Base-by-base conservation (phyloP, 2,888 invertebrate species). In the Acleris laterana region DNA sequence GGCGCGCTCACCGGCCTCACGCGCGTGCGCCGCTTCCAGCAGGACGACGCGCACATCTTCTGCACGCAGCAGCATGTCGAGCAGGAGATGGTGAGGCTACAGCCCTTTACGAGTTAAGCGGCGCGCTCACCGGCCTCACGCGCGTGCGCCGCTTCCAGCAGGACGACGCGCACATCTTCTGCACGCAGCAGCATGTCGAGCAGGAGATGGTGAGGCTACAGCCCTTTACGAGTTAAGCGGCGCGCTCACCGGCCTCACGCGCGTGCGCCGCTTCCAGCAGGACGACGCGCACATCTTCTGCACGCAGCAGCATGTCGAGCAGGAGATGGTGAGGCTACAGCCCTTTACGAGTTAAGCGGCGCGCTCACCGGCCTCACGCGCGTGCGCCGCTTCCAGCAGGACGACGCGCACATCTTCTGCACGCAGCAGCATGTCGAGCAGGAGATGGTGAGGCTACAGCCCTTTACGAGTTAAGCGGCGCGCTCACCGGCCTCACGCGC, bases 221-320 rank as follows among this genome's bases (percentile, higher is more conserved):
- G n/a, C n/a, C n/a, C n/a, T n/a, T n/a, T n/a, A 99, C 89, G 99
- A 99, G 87, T 88, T 98, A 9, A 97, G 98, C 16, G 99, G 98
- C 0, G 99, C 99, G 0, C 94, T 99, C 19, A 97, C 98, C 59
- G 99, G 99, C 0, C 94, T 99, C n/a, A 99, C 99, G 1, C 93
- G 99, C 69, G 98, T 98, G n/a, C 94, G 99, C 0, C 95, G 99
- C 62, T 99, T 99, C 94, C 99, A 99, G 82, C 99, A 99, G 84
- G 99, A 99, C 87, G 99, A 99, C 89, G 99, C 99, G 20, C 99
- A 99, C 80, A 99, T 99, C 63, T 99, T 99, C 94, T 99, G 99
- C 83, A 94, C 97, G 4, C 95, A 95, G 0, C 97, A 97, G 62
- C 96, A 98, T 86, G 98, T 99, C 69, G 96, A 96, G 77, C 84